Conservation (phyloP, 2,888 invertebrate genomes). For the Tricholauxania praeusta region DNA sequence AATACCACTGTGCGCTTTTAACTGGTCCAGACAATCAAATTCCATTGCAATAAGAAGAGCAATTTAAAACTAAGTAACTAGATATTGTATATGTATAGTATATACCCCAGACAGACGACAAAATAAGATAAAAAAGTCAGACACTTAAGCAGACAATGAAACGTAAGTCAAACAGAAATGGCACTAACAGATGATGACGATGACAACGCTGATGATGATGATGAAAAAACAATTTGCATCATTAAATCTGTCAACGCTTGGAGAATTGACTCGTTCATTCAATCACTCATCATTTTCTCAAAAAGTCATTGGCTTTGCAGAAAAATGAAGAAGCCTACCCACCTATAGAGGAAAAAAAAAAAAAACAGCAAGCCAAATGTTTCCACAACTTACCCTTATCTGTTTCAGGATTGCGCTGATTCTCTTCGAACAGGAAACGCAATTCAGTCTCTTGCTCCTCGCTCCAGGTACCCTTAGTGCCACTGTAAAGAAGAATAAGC, state of each 20-base stretch:
- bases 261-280: slow-evolving; percentile 48
- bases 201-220: slow-evolving; percentile 35
- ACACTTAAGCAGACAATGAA: not conserved
- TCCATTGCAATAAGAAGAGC: too few species aligned
- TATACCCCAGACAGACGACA: too few species aligned
- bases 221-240: slow-evolving; percentile 48
- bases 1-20: too few species aligned
- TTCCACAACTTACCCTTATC: slow-evolving; percentile 73
- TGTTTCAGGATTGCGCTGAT: slow-evolving; percentile 77
- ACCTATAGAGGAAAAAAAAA: not conserved
- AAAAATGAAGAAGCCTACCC: not conserved
- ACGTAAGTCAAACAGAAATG: slow-evolving; percentile 7
- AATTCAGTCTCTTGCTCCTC: slow-evolving; percentile 91
- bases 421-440: slow-evolving; percentile 85
- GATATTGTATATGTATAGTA: too few species aligned
- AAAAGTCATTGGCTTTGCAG: slow-evolving; percentile 32
- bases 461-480: slow-evolving; percentile 76
- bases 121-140: not conserved
- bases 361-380: not conserved
- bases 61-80: too few species aligned
- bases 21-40: too few species aligned
- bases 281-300: slow-evolving; percentile 46
- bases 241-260: slow-evolving; percentile 49
- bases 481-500: slow-evolving; percentile 49
- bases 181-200: slow-evolving; percentile 42